Evolutionary conservation across 2,113 vertebrate species (phyloP), one percentile per base, ranked within the genome.

Genomic region (Oreochromis tanganicae): DNA sequence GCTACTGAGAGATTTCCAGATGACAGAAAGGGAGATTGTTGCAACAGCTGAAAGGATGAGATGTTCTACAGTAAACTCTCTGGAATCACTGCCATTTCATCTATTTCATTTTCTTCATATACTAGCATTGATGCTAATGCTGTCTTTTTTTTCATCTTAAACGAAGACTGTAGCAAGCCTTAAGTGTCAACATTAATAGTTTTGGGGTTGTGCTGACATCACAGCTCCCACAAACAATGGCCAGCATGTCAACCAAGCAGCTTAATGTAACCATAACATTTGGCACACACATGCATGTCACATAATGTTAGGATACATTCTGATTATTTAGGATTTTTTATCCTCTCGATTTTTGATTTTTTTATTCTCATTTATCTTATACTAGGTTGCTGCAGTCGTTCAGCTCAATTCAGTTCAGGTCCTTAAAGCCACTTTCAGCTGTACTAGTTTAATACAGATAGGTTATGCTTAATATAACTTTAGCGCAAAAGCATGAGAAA

Each of bases 301-400:
- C 21, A 46, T 75, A 17, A 16, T 17, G 21, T 46, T 27, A 73
- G 21, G 21, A 19, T 48, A 29, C 43, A 75, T 11, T 75, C 8
- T 73, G 0, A 75, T 46, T 46, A 0, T 63, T 63, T 19, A 19
- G 16, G 59, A 63, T 19, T 1, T 63, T 3, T 29, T 29, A 29
- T 29, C 29, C 29, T 29, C 29, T 29, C 29, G 2, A 29, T 29
- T 29, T 29, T 29, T 29, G 4, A 29, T 43, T 43, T 29, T 29
- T 29, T 29, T 29, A 29, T 43, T 43, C n/a, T 24, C 24, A 48
- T 19, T 75, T 12, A 78, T 29, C 43, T 78, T 0, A 78, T 50
- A 5, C 16, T 50, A 29, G 5, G 9, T 29, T 71, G 32, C 32
- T 63, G 59, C 59, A 63, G 59, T 11, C 3, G 3, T 34, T n/a